These are phyloP conservation scores for Callopanchax toddi DNA, from an alignment of 2,113 vertebrate genomes.

Conservation along the genomic window DNA sequence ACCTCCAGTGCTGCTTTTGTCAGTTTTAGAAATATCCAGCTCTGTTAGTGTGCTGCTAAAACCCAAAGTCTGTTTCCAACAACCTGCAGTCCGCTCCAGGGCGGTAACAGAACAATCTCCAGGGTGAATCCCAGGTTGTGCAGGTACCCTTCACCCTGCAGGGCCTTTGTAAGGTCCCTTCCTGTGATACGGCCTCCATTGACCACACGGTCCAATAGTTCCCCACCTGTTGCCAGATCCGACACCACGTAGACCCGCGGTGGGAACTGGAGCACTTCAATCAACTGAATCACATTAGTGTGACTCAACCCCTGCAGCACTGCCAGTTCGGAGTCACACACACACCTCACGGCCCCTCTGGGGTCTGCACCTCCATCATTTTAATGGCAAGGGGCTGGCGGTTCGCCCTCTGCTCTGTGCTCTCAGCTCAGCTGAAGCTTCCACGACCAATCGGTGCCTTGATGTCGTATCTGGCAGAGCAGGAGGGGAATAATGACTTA, in stretches of 20 bases:
- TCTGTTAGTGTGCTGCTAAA: slow-evolving; percentile 38
- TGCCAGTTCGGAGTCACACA: slow-evolving; percentile 57
- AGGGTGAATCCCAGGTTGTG: slow-evolving; percentile 67
- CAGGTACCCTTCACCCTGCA: slow-evolving; percentile 66
- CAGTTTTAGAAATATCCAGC: background rate
- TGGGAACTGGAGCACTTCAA: slow-evolving; percentile 73
- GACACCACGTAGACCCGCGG: slow-evolving; percentile 69
- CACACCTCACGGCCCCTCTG: slow-evolving; percentile 61
- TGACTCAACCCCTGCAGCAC: slow-evolving; percentile 71
- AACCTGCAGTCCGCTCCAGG: slow-evolving; percentile 69
- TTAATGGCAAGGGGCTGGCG: slow-evolving; percentile 76
- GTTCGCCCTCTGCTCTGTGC: slow-evolving; percentile 68
- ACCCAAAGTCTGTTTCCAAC: slow-evolving; percentile 73
- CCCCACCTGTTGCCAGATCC: slow-evolving; percentile 72
- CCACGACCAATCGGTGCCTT: slow-evolving; percentile 75
- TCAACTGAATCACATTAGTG: slow-evolving; percentile 65
- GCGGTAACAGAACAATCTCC: slow-evolving; percentile 71
- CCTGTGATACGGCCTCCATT: slow-evolving; percentile 72
- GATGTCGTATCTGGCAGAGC: slow-evolving; percentile 75
- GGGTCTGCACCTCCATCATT: slow-evolving; percentile 72
- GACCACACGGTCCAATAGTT: slow-evolving; percentile 72
- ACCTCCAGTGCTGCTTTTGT: background rate
- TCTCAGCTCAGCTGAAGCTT: slow-evolving; percentile 74
- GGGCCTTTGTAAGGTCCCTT: slow-evolving; percentile 72
- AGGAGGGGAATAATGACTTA: slow-evolving; percentile 44